Percentiles rank a stretch among this genome's conserved stretches.
phyloP scores from a whole-genome alignment of 2,113 vertebrate genomes.

The Oreochromis spilurus region DNA sequence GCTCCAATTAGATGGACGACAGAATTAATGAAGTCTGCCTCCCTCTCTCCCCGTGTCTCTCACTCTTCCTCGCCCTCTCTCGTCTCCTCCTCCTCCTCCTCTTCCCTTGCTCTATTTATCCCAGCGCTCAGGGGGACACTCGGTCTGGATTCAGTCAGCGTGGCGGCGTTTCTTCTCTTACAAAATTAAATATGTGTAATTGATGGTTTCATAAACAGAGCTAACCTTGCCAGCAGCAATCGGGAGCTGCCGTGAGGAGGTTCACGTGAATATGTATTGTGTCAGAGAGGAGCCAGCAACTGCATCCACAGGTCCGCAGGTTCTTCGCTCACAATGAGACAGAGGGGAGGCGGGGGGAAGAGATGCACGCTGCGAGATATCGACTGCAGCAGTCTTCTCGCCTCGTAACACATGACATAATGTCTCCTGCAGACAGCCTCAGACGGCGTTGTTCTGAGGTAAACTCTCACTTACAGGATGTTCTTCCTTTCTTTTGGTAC shows the following conservation, averaged over 20 bases:
- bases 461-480: constrained; percentile 48
- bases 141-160: constrained; percentile 67
- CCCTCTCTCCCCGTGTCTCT: neutral
- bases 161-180: constrained; percentile 53
- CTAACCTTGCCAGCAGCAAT: constrained; percentile 69
- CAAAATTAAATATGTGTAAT: constrained; percentile 74
- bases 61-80: neutral
- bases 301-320: constrained; percentile 5
- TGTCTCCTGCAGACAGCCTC: constrained; percentile 43
- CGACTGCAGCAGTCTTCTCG: constrained; percentile 40
- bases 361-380: constrained; percentile 27
- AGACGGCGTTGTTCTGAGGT: constrained; percentile 37
- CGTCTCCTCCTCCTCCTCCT: constrained; percentile 23
- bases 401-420: constrained; percentile 55
- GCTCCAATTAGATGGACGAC: constrained; percentile 68
- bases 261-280: constrained; percentile 43
- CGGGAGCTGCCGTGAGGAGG: constrained; percentile 36
- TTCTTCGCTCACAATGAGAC: neutral
- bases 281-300: constrained; percentile 12
- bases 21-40: constrained; percentile 68
- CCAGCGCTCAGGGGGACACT: constrained; percentile 67
- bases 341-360: neutral
- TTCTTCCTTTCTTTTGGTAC: constrained; percentile 12
- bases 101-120: constrained; percentile 70
- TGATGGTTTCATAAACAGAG: constrained; percentile 71